A percentile compares a stretch with the other conserved stretches of the same genome.
phyloP scores from a whole-genome alignment of 1,140 invertebrate genomes.

The Dryas iulia region DNA sequence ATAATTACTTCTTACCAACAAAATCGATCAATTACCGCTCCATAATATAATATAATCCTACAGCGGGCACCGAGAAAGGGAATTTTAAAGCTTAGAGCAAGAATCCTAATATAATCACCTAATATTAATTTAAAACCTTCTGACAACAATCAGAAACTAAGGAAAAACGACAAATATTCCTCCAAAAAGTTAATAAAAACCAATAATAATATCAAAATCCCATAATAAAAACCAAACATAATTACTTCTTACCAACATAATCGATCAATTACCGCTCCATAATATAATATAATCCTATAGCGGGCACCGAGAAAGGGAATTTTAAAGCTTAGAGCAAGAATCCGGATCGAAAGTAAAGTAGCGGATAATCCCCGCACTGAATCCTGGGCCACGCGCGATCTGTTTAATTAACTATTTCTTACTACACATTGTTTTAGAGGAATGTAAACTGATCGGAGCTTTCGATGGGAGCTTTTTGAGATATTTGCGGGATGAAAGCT shows the following conservation, averaged over 20 bases:
- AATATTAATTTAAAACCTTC: too few relatives aligned
- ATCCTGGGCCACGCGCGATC: slow-evolving; percentile 36
- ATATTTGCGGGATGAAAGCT: background rate
- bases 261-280: background rate
- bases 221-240: slow-evolving; percentile 1
- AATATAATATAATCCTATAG: slow-evolving; percentile 10
- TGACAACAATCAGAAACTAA: too few relatives aligned
- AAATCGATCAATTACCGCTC: background rate
- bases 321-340: slow-evolving; percentile 44
- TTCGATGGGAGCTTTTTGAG: background rate
- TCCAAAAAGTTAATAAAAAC: background rate
- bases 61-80: too few relatives aligned
- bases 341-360: slow-evolving; percentile 26
- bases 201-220: background rate
- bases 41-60: too few relatives aligned
- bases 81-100: too few relatives aligned
- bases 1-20: too few relatives aligned
- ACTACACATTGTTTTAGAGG: slow-evolving; percentile 33
- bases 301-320: slow-evolving; percentile 26
- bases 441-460: slow-evolving; percentile 22
- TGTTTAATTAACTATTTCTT: slow-evolving; percentile 43
- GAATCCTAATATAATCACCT: too few relatives aligned
- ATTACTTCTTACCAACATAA: background rate
- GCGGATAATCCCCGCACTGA: slow-evolving; percentile 31
- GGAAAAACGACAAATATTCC: background rate